Conservation (phyloP, 2,797 vertebrate genomes). For the Enteromius unitaeniatus region DNA sequence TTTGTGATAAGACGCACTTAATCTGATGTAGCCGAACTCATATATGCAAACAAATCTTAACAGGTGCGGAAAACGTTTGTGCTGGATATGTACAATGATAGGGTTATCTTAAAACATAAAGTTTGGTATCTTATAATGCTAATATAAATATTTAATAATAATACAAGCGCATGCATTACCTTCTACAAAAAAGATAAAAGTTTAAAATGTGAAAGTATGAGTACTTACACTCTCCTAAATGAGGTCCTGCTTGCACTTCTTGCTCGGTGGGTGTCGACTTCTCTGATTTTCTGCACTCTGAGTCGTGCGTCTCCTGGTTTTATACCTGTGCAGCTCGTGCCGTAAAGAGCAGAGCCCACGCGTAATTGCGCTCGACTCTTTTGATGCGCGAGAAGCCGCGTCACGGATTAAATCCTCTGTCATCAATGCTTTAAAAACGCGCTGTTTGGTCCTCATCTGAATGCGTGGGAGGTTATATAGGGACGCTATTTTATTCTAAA, state of each 20-base stretch:
- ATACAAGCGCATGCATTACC: neutral
- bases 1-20: neutral
- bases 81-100: neutral
- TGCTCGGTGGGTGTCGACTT: conserved; percentile 7
- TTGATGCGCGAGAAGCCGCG: conserved; percentile 38
- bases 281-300: conserved; percentile 28
- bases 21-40: neutral
- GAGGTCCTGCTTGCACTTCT: conserved; percentile 18
- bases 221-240: conserved; percentile 31
- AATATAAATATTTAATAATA: neutral
- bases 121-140: neutral
- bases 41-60: neutral
- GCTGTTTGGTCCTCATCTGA: conserved; percentile 34
- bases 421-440: conserved; percentile 27
- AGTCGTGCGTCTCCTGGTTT: conserved; percentile 42
- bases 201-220: neutral
- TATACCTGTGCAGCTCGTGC: conserved; percentile 45
- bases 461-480: conserved; percentile 25
- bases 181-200: neutral
- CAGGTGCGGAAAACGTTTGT: neutral
- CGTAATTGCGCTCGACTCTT: conserved; percentile 29
- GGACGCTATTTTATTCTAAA: neutral
- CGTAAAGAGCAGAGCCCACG: conserved; percentile 28
- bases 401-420: conserved; percentile 47
- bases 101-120: neutral